These are phyloP conservation scores for Cephus runcator DNA, from an alignment of 2,888 invertebrate species.

Conservation along the genomic window DNA sequence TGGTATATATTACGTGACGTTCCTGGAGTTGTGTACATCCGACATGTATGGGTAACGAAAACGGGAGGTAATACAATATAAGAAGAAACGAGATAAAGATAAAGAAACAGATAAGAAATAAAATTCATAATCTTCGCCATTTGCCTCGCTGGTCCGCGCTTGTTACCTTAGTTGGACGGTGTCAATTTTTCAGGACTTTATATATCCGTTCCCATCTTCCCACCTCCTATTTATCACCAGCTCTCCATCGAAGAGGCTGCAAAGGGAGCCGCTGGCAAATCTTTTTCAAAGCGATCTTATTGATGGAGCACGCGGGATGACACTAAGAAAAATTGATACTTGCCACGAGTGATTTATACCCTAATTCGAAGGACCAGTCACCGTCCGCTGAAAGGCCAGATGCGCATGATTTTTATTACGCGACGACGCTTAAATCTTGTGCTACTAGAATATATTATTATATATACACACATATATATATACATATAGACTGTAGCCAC, in stretches of 20 bases:
- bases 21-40: not conserved
- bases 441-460: not conserved
- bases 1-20: not conserved
- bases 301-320: constrained; percentile 30
- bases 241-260: not conserved
- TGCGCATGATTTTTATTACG: not conserved
- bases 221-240: constrained; percentile 34
- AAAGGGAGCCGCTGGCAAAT: constrained; percentile 35
- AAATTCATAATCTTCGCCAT: not conserved
- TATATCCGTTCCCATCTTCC: constrained; percentile 10
- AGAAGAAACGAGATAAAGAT: not conserved
- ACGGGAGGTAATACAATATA: not conserved
- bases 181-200: constrained; percentile 43
- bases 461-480: not conserved
- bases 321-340: constrained; percentile 39
- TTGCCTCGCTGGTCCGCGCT: constrained; percentile 21
- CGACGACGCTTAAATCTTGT: not conserved
- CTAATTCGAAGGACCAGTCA: constrained; percentile 23
- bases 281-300: constrained; percentile 41
- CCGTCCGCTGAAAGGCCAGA: not conserved
- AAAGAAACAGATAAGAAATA: not conserved
- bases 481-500: not conserved
- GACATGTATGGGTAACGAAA: not conserved
- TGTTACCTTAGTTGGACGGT: constrained; percentile 30
- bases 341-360: constrained; percentile 37